Percentiles rank a stretch among this genome's conserved stretches.
phyloP scores from a whole-genome alignment of 2,113 vertebrate genomes.

The Pimephales promelas region DNA sequence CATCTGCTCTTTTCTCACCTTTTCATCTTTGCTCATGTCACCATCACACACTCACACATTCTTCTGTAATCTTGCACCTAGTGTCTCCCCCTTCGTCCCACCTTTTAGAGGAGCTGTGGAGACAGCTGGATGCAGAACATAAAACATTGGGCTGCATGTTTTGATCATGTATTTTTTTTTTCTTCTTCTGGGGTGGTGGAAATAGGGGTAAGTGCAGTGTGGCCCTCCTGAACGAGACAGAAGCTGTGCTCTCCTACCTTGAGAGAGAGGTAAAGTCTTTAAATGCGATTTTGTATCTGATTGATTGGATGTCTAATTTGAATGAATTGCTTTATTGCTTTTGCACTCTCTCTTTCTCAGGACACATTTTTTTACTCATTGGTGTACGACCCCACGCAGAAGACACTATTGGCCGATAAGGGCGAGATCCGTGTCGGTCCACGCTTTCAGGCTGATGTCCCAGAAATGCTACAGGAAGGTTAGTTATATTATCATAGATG shows the following conservation, averaged over 20 bases:
- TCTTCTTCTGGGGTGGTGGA: background rate
- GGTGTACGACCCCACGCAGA: conserved; percentile 96
- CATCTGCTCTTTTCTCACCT: conserved; percentile 40
- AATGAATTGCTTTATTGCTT: background rate
- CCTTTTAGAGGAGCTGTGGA: background rate
- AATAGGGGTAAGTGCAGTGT: conserved; percentile 95
- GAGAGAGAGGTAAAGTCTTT: conserved; percentile 88
- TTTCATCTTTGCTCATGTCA: conserved; percentile 51
- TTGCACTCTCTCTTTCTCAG: conserved; percentile 66
- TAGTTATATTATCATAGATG: conserved; percentile 38
- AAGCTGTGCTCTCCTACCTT: conserved; percentile 92
- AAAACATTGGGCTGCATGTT: conserved; percentile 16
- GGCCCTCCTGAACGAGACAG: conserved; percentile 94
- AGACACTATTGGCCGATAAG: conserved; percentile 95
- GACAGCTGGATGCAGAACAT: conserved; percentile 16
- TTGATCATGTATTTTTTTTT: conserved; percentile 10
- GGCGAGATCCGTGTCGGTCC: conserved; percentile 98
- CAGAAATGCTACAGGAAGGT: conserved; percentile 95
- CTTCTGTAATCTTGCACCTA: conserved; percentile 35
- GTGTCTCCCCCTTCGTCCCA: conserved; percentile 42
- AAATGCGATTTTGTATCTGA: background rate
- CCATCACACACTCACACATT: conserved; percentile 39
- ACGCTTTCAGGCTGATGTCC: conserved; percentile 95
- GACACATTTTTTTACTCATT: conserved; percentile 97
- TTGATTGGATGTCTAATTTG: background rate